A percentile compares a stretch with the other conserved stretches of the same genome.
phyloP scores from a whole-genome alignment of 2,113 vertebrate species.

The Lucifuga dentata region DNA sequence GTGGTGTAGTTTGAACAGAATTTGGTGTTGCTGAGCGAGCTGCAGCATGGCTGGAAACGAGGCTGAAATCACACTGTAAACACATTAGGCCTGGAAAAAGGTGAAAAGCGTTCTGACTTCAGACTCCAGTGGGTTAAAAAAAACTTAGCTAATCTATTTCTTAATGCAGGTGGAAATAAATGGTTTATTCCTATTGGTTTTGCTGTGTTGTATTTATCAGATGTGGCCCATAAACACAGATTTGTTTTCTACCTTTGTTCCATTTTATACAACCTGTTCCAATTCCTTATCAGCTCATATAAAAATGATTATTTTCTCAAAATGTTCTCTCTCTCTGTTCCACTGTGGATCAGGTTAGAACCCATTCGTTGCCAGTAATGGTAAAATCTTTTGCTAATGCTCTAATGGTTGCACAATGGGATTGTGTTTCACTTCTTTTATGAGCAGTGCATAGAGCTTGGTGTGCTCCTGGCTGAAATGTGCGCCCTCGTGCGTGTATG shows the following conservation, averaged over 20 bases:
- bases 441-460: conserved; percentile 49
- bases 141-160: too few relatives aligned
- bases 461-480: conserved; percentile 37
- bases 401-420: conserved; percentile 71
- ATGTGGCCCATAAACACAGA: too few relatives aligned
- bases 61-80: too few relatives aligned
- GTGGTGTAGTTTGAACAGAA: too few relatives aligned
- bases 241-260: conserved; percentile 46
- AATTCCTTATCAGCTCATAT: conserved; percentile 20
- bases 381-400: conserved; percentile 50
- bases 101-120: too few relatives aligned
- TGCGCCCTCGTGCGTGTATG: conserved; percentile 16
- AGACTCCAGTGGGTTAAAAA: too few relatives aligned
- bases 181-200: too few relatives aligned
- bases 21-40: too few relatives aligned
- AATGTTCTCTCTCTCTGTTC: conserved; percentile 51
- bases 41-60: too few relatives aligned
- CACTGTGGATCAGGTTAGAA: conserved; percentile 39
- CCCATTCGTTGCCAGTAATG: conserved; percentile 53
- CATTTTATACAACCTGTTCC: conserved; percentile 15
- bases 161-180: too few relatives aligned
- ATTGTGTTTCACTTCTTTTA: conserved; percentile 75
- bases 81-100: too few relatives aligned
- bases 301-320: conserved; percentile 52
- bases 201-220: too few relatives aligned